These are phyloP conservation scores for Pteronura brasiliensis DNA, from an alignment of 2,113 vertebrate species.

Conservation along the genomic window DNA sequence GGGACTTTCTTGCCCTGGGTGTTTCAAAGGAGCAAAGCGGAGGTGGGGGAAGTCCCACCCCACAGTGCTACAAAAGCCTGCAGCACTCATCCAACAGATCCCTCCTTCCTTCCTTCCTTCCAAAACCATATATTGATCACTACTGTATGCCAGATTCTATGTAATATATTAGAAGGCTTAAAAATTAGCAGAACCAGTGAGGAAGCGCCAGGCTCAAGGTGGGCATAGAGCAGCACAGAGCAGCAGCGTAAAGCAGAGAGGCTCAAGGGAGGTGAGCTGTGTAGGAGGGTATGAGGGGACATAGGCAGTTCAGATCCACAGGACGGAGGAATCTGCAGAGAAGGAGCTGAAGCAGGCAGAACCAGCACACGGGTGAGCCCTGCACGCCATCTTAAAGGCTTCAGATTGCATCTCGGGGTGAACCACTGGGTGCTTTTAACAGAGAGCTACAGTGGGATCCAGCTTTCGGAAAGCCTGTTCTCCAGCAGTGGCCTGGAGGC, in stretches of 20 bases:
- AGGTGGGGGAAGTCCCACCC: not conserved
- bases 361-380: not conserved
- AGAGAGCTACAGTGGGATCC: not conserved
- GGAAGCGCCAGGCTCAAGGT: not conserved
- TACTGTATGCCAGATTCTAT: not conserved
- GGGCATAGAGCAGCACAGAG: not conserved
- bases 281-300: not conserved
- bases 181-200: not conserved
- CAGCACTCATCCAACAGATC: not conserved
- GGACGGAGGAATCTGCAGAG: not conserved
- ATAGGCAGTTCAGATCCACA: not conserved
- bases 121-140: not conserved
- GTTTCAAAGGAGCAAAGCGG: not conserved
- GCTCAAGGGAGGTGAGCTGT: not conserved
- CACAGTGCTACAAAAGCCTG: accelerated
- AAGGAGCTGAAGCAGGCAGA: not conserved
- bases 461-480: not conserved
- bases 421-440: not conserved
- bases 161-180: not conserved
- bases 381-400: not conserved
- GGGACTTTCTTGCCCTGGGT: not conserved
- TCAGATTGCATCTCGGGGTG: not conserved
- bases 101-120: not conserved
- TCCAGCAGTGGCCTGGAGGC: not conserved
- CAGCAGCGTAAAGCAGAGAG: not conserved